Evolutionary conservation across 1,140 invertebrate genomes (phyloP).

Genomic region (Batillaria attramentaria): DNA sequence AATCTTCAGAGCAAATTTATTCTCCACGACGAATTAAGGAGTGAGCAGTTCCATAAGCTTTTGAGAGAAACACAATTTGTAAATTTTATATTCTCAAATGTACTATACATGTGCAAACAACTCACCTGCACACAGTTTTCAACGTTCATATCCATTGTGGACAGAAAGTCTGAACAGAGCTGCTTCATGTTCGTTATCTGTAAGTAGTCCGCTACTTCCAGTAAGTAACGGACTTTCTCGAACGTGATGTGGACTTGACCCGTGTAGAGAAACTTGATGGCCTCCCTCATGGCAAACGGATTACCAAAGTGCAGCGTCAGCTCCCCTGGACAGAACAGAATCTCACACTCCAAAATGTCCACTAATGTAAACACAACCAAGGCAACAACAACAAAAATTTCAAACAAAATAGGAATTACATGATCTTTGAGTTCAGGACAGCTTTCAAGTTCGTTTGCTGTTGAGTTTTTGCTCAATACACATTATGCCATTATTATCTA

Average conservation of each 20-base stretch:
- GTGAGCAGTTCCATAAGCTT: background rate
- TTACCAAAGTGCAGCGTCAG: constrained; percentile 51
- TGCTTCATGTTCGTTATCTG: constrained; percentile 57
- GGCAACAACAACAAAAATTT: no score
- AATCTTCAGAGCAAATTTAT: background rate
- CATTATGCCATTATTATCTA: no score
- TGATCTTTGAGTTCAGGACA: no score
- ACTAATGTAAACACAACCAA: no score
- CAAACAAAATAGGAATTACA: no score
- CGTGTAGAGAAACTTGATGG: constrained; percentile 56
- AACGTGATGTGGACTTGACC: constrained; percentile 45
- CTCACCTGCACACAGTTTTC: constrained; percentile 57
- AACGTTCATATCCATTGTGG: constrained; percentile 41
- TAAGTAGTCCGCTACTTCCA: constrained; percentile 63
- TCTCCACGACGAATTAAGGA: background rate
- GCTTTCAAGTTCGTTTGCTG: no score
- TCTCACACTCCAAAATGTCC: no score
- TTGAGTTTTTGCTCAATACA: no score
- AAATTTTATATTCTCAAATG: no score
- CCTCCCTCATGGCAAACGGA: constrained; percentile 49
- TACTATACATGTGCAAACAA: background rate
- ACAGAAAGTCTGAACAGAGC: constrained; percentile 50
- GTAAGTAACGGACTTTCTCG: constrained; percentile 49
- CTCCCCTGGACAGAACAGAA: constrained; percentile 43
- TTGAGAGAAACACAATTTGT: background rate